These are phyloP conservation scores for Callopanchax toddi DNA, from an alignment of 2,113 vertebrate species.

Conservation along the genomic window DNA sequence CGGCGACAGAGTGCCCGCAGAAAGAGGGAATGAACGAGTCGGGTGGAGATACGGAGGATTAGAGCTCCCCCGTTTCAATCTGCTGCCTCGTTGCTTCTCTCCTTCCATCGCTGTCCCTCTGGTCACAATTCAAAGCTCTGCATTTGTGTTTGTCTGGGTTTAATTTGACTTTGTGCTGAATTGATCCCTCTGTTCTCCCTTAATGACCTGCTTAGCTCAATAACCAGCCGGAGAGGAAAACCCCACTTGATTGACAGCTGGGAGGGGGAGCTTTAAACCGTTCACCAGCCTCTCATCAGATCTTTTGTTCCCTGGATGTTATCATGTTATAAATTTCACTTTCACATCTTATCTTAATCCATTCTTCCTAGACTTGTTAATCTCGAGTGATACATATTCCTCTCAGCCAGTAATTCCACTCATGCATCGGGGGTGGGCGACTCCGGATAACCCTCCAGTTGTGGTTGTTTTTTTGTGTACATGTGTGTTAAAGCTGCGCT, in stretches of 20 bases:
- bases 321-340: neutral
- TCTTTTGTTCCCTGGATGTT: neutral
- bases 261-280: conserved; percentile 28
- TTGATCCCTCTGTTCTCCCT: conserved; percentile 20
- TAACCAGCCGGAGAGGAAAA: conserved; percentile 26
- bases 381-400: conserved; percentile 14
- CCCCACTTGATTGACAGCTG: conserved; percentile 41
- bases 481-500: neutral
- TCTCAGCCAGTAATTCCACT: conserved; percentile 10
- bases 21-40: neutral
- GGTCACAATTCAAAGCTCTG: conserved; percentile 20
- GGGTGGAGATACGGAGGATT: conserved; percentile 40
- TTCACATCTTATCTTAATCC: conserved; percentile 1
- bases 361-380: conserved; percentile 11
- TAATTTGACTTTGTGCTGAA: conserved; percentile 3
- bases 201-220: conserved; percentile 42
- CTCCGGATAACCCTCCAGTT: conserved; percentile 36
- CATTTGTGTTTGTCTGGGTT: conserved; percentile 3
- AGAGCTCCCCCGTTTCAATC: conserved; percentile 13
- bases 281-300: neutral
- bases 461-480: conserved; percentile 27
- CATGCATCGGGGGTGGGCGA: conserved; percentile 2
- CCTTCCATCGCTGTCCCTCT: conserved; percentile 7
- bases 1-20: conserved; percentile 15
- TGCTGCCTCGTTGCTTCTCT: conserved; percentile 1